Evolutionary conservation across 2,888 invertebrate genomes (phyloP), one percentile per base, ranked within the genome.

Genomic region (Autographa gamma): DNA sequence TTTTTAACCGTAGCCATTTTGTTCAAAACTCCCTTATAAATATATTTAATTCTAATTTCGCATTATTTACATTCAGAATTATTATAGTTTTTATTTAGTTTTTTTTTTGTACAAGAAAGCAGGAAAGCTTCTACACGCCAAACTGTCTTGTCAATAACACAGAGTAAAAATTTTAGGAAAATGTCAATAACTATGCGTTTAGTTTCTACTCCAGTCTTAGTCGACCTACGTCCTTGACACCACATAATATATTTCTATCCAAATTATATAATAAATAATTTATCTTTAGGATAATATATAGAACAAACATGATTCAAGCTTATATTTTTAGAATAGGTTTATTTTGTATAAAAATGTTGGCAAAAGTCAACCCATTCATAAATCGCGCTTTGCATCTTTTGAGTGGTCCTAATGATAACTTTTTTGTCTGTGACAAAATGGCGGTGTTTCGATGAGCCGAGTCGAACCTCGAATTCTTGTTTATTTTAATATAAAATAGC

Each of bases 1-100:
- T 85, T 93, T 82, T 93, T 94, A 34, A 83, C 83, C 48, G 86
- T 85, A 83, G 90, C 90, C 93, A 94, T 94, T 82, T 84, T 88
- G 58, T 13, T 9, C 31, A n/a, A 8, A 67, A 63, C n/a, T 52
- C 52, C 14, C 34, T 31, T 8, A 19, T 38, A 60, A 9, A 56
- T n/a, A 54, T 68, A 56, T 14, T 62, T 65, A 41, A 66, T 59
- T 59, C 63, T 31, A 75, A 11, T 79, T 69, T 72, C 54, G 74
- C 80, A 76, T 77, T 69, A 56, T 74, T 65, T 77, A 74, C 77
- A 80, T 63, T 81, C 72, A 83, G 74, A 73, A 74, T 83, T 80
- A 66, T 61, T n/a, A 65, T 38, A 74, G 62, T 70, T 71, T 69
- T 68, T 19, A 61, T 69, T 32, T 13, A 34, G 41, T 61, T 48